These are phyloP conservation scores for Microdon myrmicae DNA, from an alignment of 2,888 invertebrate genomes.

Conservation along the genomic window DNA sequence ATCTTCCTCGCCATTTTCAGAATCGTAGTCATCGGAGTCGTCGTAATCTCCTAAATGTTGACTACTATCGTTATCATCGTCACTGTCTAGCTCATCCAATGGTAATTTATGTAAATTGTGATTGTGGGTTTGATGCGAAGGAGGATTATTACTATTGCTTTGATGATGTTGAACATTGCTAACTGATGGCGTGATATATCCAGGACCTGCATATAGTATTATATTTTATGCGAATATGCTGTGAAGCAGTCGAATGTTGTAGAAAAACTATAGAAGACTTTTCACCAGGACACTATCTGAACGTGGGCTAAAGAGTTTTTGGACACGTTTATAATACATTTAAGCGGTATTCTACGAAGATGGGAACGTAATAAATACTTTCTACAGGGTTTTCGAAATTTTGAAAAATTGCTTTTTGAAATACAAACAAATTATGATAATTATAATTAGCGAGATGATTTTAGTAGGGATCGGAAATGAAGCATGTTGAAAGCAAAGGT, in stretches of 20 bases:
- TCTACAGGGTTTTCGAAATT: too few species aligned
- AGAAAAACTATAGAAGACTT: too few species aligned
- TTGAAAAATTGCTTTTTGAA: too few species aligned
- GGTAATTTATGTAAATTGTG: conserved; percentile 53
- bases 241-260: conserved; percentile 18
- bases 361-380: too few species aligned
- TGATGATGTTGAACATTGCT: conserved; percentile 53
- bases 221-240: conserved; percentile 35
- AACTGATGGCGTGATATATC: conserved; percentile 52
- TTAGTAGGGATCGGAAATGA: too few species aligned
- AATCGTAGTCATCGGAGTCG: conserved; percentile 58
- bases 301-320: too few species aligned
- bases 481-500: too few species aligned
- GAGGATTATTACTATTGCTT: conserved; percentile 52
- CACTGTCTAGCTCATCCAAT: conserved; percentile 68
- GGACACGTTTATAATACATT: too few species aligned
- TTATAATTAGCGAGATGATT: too few species aligned
- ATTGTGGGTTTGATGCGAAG: conserved; percentile 53
- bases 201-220: conserved; percentile 55
- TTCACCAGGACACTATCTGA: too few species aligned
- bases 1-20: conserved; percentile 59
- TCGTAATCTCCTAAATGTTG: conserved; percentile 68
- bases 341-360: too few species aligned
- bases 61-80: conserved; percentile 67
- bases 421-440: too few species aligned